Evolutionary conservation across 1,140 invertebrate genomes (phyloP), one percentile per base, ranked within the genome.

Genomic region (Drosophila aff.): DNA sequence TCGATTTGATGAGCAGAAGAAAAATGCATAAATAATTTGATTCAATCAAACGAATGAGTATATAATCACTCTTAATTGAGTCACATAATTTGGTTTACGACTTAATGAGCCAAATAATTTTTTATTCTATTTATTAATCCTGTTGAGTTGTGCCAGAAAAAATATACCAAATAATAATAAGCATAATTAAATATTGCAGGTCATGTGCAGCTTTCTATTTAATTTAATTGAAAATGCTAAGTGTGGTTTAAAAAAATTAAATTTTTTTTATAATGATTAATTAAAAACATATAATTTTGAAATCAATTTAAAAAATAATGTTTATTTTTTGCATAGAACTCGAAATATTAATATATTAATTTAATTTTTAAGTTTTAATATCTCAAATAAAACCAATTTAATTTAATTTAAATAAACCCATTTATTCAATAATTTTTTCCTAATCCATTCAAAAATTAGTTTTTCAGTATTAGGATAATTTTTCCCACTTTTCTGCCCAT

Each of bases 11-110:
- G 52, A 41, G 53, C 36, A 57, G 6, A 59, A 26, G 43, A 41
- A 72, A 59, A 72, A 71, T 71, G 33, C 41, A 58, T 59, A 59
- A 47, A 71, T 49, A 72, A 71, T 72, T 59, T 43, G 36, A 72
- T 71, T 72, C 36, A 71, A 72, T 72, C 67, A 72, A 71, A 47
- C 18, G 36, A 59, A 72, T 72, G 52, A 11, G 50, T 31, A 49
- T 72, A 71, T 28, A 59, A 49, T 59, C 43, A 72, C 28, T 72
- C 38, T 36, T 72, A 55, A 76, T 76, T 44, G 53, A 65, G 52
- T 64, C 52, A 40, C 31, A 49, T 76, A 33, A 36, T 55, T 75
- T 40, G 15, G 46, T 53, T 76, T 66, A 23, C 31, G 40, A 52
- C 26, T 76, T 76, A 40, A 76, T 76, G 47, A 76, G 31, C 26